These are phyloP conservation scores for Nasonovia ribisnigri DNA, from an alignment of 2,888 invertebrate genomes.

Conservation along the genomic window DNA sequence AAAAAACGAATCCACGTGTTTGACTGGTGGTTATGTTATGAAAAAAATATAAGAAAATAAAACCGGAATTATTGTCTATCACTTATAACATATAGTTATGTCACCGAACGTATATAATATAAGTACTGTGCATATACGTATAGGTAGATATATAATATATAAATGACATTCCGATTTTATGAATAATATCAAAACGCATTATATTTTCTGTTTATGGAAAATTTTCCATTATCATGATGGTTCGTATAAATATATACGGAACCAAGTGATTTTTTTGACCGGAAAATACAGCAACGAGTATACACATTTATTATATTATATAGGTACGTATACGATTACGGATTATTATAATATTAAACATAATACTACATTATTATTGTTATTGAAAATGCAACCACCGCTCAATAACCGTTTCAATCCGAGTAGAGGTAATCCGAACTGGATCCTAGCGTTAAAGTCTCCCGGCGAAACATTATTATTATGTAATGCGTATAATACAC, in stretches of 20 bases:
- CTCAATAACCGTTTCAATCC: background rate
- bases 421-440: background rate
- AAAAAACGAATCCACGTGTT: constrained; percentile 31
- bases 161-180: constrained; percentile 45
- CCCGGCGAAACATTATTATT: constrained; percentile 16
- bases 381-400: constrained; percentile 7
- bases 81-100: constrained; percentile 47
- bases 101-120: constrained; percentile 37
- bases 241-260: background rate
- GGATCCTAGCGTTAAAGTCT: constrained; percentile 46
- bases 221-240: constrained; percentile 17
- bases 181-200: constrained; percentile 26
- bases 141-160: background rate
- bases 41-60: constrained; percentile 43
- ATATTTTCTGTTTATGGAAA: constrained; percentile 18
- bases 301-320: background rate
- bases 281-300: background rate
- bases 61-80: constrained; percentile 55
- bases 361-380: constrained; percentile 7
- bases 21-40: constrained; percentile 36
- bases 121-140: background rate
- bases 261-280: constrained; percentile 10
- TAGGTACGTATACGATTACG: background rate
- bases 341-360: constrained; percentile 3
- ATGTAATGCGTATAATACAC: background rate